Conservation (phyloP, 2,888 invertebrate genomes). For the Alloplasta piceator region DNA sequence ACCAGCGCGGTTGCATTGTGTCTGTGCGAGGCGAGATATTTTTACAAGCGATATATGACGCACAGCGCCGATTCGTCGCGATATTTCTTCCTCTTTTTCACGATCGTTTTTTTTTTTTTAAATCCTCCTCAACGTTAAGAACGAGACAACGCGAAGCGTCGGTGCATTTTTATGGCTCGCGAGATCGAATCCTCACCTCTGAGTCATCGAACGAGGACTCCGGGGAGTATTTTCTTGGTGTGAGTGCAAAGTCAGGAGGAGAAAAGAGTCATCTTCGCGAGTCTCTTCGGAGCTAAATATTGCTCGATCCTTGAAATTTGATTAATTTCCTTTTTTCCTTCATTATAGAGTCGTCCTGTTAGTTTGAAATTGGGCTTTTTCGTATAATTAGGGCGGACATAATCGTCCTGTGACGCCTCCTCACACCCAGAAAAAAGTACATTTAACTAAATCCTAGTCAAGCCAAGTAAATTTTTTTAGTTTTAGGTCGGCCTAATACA, state of each 20-base stretch:
- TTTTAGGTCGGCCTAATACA: too few relatives aligned
- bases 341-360: too few relatives aligned
- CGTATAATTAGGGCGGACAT: too few relatives aligned
- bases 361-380: background rate
- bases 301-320: too few relatives aligned
- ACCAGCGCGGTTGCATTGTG: conserved; percentile 23
- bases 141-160: conserved; percentile 41
- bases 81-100: conserved; percentile 28
- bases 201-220: conserved; percentile 44
- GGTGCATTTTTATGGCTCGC: conserved; percentile 46
- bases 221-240: conserved; percentile 8
- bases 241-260: too few relatives aligned
- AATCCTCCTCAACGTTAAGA: conserved; percentile 8
- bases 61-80: conserved; percentile 26
- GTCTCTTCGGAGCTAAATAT: too few relatives aligned
- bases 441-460: too few relatives aligned
- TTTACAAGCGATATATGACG: conserved; percentile 55
- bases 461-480: too few relatives aligned
- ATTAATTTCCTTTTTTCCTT: too few relatives aligned
- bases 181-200: conserved; percentile 37
- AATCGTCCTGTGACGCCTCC: too few relatives aligned
- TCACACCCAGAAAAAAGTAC: too few relatives aligned
- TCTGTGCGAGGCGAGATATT: conserved; percentile 28
- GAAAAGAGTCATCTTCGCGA: too few relatives aligned
- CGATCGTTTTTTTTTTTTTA: background rate